Conservation (phyloP, 2,113 vertebrate genomes). For the Vanacampus margaritifer region DNA sequence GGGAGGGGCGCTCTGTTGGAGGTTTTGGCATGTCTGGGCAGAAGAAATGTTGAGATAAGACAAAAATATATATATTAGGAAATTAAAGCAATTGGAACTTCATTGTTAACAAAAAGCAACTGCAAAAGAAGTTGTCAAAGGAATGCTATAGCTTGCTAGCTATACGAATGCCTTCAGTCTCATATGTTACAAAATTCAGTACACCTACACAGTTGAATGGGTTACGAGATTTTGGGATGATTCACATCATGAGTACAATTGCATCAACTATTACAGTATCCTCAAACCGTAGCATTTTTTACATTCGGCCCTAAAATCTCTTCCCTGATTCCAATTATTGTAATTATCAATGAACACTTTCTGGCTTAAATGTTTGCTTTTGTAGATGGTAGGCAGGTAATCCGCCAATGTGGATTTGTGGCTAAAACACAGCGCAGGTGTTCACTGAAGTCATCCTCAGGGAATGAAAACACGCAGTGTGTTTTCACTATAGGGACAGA, state of each 20-base stretch:
- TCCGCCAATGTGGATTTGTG: conserved; percentile 26
- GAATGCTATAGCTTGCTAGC: no score
- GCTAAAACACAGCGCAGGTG: conserved; percentile 57
- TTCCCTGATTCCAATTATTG: conserved; percentile 28
- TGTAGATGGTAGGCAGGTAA: conserved; percentile 53
- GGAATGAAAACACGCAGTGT: conserved; percentile 57
- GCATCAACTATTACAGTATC: conserved; percentile 4
- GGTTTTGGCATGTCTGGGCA: conserved; percentile 81
- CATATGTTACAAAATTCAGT: no score
- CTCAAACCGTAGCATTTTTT: neutral
- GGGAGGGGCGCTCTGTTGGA: conserved; percentile 70
- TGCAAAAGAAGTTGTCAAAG: no score
- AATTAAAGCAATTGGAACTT: neutral
- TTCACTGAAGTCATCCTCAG: conserved; percentile 48
- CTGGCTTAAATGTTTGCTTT: conserved; percentile 41
- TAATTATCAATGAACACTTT: conserved; percentile 21
- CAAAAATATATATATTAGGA: neutral
- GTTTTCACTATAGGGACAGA: conserved; percentile 49
- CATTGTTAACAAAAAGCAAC: neutral
- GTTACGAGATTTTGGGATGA: no score
- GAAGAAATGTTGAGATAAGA: conserved; percentile 6
- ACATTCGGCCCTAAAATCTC: conserved; percentile 24
- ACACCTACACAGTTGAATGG: neutral
- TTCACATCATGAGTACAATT: conserved; percentile 9
- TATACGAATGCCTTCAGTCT: no score